Evolutionary conservation across 2,888 invertebrate species (phyloP).

Genomic region (Pristionchus arcanus): DNA sequence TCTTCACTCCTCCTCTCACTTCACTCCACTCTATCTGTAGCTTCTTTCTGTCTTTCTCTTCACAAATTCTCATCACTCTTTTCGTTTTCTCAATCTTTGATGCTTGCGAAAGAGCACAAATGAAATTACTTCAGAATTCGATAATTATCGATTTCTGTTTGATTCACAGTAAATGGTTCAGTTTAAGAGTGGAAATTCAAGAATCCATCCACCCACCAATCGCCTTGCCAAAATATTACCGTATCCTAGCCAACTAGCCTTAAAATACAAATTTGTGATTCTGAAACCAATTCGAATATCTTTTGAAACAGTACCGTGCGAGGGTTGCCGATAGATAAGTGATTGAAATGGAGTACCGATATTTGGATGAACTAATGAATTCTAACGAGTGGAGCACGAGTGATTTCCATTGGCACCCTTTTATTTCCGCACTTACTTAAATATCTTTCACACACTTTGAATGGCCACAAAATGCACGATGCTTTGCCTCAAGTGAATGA

Average conservation of each 20-base stretch:
- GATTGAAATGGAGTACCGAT: constrained; percentile 12
- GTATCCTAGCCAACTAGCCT: background rate
- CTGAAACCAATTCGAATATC: background rate
- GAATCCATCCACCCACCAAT: background rate
- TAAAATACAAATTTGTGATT: background rate
- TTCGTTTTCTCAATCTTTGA: constrained; percentile 6
- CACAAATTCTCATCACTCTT: background rate
- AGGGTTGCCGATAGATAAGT: background rate
- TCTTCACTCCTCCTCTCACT: background rate
- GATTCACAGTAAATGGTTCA: background rate
- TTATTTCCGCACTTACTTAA: background rate
- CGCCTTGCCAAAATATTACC: background rate
- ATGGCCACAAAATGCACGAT: constrained; percentile 13
- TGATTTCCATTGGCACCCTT: background rate
- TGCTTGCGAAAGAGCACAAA: constrained; percentile 20
- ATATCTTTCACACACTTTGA: background rate
- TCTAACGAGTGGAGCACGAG: background rate
- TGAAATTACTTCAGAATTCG: background rate
- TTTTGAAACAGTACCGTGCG: background rate
- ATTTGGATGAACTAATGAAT: constrained; percentile 9
- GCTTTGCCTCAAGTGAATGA: constrained; percentile 6
- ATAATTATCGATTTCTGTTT: constrained; percentile 1
- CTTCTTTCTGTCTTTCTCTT: background rate
- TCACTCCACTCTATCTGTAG: background rate
- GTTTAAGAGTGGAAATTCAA: background rate